Conservation (phyloP, 2,888 invertebrate species). For the Diabrotica balteata region DNA sequence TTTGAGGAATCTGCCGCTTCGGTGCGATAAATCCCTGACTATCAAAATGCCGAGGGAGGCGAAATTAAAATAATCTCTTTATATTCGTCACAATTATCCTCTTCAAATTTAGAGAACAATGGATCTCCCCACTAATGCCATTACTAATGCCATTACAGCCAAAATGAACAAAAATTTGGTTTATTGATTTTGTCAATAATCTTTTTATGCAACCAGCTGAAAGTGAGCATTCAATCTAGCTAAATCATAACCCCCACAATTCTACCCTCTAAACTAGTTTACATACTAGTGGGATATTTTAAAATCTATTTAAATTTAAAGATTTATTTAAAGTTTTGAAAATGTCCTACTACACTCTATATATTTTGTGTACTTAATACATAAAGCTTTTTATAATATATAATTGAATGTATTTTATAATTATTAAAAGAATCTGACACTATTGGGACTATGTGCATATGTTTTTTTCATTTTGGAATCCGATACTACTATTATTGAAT, state of each 20-base stretch:
- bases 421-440: too few relatives aligned
- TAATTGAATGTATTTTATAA: too few relatives aligned
- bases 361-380: too few relatives aligned
- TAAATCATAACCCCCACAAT: background rate
- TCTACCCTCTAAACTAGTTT: too few relatives aligned
- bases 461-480: too few relatives aligned
- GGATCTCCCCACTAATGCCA: constrained; percentile 9
- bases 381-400: too few relatives aligned
- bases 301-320: too few relatives aligned
- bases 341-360: too few relatives aligned
- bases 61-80: constrained; percentile 37
- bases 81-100: constrained; percentile 34
- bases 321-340: too few relatives aligned
- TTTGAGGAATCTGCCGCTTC: constrained; percentile 27
- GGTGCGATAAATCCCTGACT: constrained; percentile 26
- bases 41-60: constrained; percentile 30
- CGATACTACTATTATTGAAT: too few relatives aligned
- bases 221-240: background rate
- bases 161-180: constrained; percentile 24
- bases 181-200: constrained; percentile 18
- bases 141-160: constrained; percentile 24
- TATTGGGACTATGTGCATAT: too few relatives aligned
- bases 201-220: constrained; percentile 12
- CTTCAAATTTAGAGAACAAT: constrained; percentile 24
- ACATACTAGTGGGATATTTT: too few relatives aligned